These are phyloP conservation scores for Passerculus sandwichensis DNA, from an alignment of 2,797 vertebrate genomes.

Conservation along the genomic window DNA sequence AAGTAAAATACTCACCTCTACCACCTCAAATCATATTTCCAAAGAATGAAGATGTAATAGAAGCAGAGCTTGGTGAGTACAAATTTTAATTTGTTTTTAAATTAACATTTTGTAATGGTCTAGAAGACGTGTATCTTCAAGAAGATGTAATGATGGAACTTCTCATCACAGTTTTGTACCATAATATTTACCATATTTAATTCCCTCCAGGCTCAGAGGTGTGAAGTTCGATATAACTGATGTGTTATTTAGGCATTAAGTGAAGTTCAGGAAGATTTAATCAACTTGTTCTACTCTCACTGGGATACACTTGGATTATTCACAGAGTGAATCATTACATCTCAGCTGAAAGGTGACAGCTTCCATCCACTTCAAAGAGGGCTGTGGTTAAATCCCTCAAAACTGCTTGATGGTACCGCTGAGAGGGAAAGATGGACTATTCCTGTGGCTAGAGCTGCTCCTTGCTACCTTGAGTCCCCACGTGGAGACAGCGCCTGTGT, in stretches of 20 bases:
- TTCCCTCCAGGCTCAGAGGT: not conserved
- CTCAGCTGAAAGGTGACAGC: not conserved
- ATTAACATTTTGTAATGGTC: not conserved
- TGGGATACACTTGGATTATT: not conserved
- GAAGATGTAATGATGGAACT: not conserved
- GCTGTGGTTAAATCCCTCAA: not conserved
- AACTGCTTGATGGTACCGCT: not conserved
- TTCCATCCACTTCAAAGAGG: not conserved
- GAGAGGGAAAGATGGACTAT: not conserved
- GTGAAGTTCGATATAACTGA: not conserved
- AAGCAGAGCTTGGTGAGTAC: conserved; percentile 60
- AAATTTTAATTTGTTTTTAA: not conserved
- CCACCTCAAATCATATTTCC: conserved; percentile 53
- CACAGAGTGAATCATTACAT: not conserved
- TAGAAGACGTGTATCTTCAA: not conserved
- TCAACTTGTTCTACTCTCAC: not conserved
- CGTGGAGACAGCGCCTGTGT: not conserved
- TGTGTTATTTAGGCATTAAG: not conserved
- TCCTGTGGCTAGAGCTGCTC: not conserved
- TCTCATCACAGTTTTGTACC: not conserved
- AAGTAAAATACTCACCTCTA: conserved; percentile 2
- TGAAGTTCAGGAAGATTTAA: not conserved
- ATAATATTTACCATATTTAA: not conserved
- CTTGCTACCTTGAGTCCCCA: not conserved
- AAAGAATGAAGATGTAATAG: conserved; percentile 9